A percentile compares a stretch with the other conserved stretches of the same genome.
These are phyloP conservation scores for Torymus tubicola DNA, from an alignment of 2,888 invertebrate species.

Conservation along the genomic window DNA sequence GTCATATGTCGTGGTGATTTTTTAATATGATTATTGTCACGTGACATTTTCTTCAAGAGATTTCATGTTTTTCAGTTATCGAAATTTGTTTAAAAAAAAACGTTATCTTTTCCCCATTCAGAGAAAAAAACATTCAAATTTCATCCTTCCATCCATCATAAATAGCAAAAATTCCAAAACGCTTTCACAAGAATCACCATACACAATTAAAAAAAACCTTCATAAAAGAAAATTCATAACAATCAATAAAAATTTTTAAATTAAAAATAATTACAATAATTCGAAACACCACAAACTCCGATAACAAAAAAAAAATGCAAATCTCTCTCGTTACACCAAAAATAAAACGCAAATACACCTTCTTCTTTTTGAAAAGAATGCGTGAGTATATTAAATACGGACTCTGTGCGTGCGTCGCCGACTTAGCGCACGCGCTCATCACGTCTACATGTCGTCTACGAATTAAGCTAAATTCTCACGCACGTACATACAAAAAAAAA, in stretches of 20 bases:
- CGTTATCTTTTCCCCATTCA: not conserved
- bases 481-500: slow-evolving; percentile 11
- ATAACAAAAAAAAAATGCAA: slow-evolving; percentile 42
- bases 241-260: slow-evolving; percentile 51
- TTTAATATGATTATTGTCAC: slow-evolving; percentile 53
- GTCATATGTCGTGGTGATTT: slow-evolving; percentile 57
- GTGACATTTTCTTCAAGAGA: slow-evolving; percentile 50
- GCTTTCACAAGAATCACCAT: not conserved
- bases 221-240: slow-evolving; percentile 34
- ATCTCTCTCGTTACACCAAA: slow-evolving; percentile 18
- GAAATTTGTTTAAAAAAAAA: slow-evolving; percentile 31
- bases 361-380: slow-evolving; percentile 23
- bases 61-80: slow-evolving; percentile 45
- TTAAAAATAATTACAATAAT: slow-evolving; percentile 47
- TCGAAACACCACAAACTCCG: slow-evolving; percentile 17
- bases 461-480: slow-evolving; percentile 48
- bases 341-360: slow-evolving; percentile 11
- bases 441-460: slow-evolving; percentile 29
- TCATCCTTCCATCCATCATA: too few species aligned
- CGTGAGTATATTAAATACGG: slow-evolving; percentile 43
- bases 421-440: not conserved
- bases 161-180: not conserved
- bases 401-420: slow-evolving; percentile 15
- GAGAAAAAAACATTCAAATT: too few species aligned
- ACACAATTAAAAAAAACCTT: slow-evolving; percentile 1